Evolutionary conservation across 2,888 invertebrate genomes (phyloP), one percentile per base, ranked within the genome.

Genomic region (Pollenia griseotomentosa): DNA sequence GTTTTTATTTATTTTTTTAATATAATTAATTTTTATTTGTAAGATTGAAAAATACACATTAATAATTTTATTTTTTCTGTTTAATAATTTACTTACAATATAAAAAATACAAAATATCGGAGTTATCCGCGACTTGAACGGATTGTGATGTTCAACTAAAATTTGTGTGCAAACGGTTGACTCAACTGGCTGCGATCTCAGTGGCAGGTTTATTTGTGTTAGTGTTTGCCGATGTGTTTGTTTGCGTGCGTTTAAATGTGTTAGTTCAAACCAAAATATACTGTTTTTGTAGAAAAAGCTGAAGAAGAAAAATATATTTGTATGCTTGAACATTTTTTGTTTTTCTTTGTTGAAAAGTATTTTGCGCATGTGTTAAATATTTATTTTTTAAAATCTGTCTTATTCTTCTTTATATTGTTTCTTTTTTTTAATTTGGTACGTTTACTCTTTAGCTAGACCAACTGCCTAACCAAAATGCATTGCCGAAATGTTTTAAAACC

Each of bases 101-200:
- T 90, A 89, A 92, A 66, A 92, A 93, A 93, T 92, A 92, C 91
- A 91, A 84, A 87, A 78, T 93, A 92, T 93, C 92, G 92, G 93
- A 93, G 92, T 92, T 93, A 93, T 94, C 93, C 93, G 93, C 94
- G 94, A 93, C 93, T 94, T 94, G 93, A 93, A 94, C 94, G 93
- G 93, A 93, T 94, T 93, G 93, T 93, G 93, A 93, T 93, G 93
- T 93, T 94, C 94, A 94, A 94, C 93, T 94, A 93, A 93, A 93
- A 93, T 92, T 93, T 92, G 93, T 93, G 92, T 90, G 90, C 90
- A 89, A 90, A 90, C 90, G 87, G 90, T 90, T 89, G 89, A 90
- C 91, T 91, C 92, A 91, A 92, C 91, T 92, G 91, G 92, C 91
- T 92, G 91, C 90, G 77, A 83, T 78, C 81, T 86, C 42, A 85